Conservation (phyloP, 2,113 vertebrate genomes). For the Poicephalus gulielmi region DNA sequence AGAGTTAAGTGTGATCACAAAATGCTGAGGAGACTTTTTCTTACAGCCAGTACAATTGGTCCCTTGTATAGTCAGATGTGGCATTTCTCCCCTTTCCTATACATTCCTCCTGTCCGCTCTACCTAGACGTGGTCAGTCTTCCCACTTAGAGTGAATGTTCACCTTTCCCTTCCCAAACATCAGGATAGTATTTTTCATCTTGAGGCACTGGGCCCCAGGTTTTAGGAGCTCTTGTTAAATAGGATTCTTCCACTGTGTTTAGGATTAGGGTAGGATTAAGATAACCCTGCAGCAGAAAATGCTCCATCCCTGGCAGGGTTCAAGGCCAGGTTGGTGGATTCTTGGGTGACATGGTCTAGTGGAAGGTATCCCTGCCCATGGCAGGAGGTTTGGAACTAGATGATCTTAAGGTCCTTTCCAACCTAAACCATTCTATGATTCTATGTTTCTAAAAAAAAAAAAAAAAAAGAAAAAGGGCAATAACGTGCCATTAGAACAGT, state of each 20-base stretch:
- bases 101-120: not conserved
- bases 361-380: not conserved
- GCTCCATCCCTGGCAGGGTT: not conserved
- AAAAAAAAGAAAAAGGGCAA: not conserved
- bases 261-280: not conserved
- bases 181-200: not conserved
- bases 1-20: not conserved
- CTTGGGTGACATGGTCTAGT: not conserved
- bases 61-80: not conserved
- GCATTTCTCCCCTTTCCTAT: slow-evolving; percentile 20
- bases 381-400: not conserved
- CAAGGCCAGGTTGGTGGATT: not conserved
- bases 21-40: not conserved
- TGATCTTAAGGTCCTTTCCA: not conserved
- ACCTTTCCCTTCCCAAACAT: not conserved
- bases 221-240: not conserved
- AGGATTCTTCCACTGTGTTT: not conserved
- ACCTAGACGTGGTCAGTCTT: not conserved
- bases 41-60: not conserved
- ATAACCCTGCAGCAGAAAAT: not conserved
- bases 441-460: too few relatives aligned
- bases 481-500: accelerated
- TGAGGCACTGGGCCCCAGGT: not conserved
- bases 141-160: not conserved
- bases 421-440: not conserved